Base-by-base conservation (phyloP, 2,797 vertebrate genomes). In the Danio kyathit region DNA sequence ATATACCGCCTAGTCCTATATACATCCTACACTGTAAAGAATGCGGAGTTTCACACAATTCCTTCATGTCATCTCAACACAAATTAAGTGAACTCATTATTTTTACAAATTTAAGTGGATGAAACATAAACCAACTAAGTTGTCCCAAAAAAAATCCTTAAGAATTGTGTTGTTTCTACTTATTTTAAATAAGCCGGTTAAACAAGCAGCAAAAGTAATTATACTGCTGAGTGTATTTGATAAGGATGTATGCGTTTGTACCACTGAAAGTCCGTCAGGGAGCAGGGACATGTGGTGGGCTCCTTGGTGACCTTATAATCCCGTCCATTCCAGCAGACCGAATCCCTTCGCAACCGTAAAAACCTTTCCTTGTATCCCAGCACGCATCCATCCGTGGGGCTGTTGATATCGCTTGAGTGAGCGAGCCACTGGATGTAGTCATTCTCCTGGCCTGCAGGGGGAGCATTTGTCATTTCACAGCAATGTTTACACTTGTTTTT, bases 371-470 rank as follows among this genome's bases (percentile, higher is more conserved):
- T 98, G 89, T 96, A 99, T 29, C 97, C 97, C 87, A 99, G 91
- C 76, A 97, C 94, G 90, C 97, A 99, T 79, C 97, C 97, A 17
- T 98, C 95, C 0, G 88, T 86, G n/a, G 95, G 95, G 70, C 95
- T 89, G 1, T 93, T 94, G 69, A 95, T 93, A 84, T 97, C 92
- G 76, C 95, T 95, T 6, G 97, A 98, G 88, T 99, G 97, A 0
- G 97, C 96, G 89, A 98, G 90, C 97, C 97, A 99, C 82, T 94
- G 90, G 85, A 96, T 95, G 44, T 99, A 99, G 89, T 99, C 97
- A 0, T 87, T 63, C 38, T 96, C 94, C 0, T 83, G 91, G 82
- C 97, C 97, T 99, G 76, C 19, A 83, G 76, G 41, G 90, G 29
- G 76, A 16, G 79, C 12, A 14, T 43, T 16, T 12, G 4, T 66